phyloP scores from a whole-genome alignment of 2,888 invertebrate genomes.

The Anarsia innoxiella region DNA sequence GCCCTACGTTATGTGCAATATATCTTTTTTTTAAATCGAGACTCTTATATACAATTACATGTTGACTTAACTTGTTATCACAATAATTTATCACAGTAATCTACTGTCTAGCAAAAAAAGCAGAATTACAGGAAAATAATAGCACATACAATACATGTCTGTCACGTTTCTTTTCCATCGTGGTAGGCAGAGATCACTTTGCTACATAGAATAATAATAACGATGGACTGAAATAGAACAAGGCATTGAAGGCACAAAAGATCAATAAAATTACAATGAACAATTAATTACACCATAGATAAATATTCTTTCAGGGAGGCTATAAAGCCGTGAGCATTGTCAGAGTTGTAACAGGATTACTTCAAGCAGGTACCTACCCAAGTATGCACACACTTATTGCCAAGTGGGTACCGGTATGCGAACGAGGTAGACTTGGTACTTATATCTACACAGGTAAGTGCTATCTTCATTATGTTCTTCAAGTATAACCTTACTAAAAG shows the following conservation, averaged over 20 bases:
- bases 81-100: too few relatives aligned
- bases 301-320: constrained; percentile 53
- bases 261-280: neutral
- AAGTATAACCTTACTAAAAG: neutral
- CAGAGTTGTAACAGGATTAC: constrained; percentile 82
- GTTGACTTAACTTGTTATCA: too few relatives aligned
- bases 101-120: too few relatives aligned
- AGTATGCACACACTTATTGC: constrained; percentile 79
- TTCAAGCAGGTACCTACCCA: constrained; percentile 82
- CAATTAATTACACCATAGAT: neutral
- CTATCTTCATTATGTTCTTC: too few relatives aligned
- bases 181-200: too few relatives aligned
- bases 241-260: neutral
- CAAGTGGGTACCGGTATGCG: constrained; percentile 80
- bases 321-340: constrained; percentile 77
- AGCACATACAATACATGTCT: too few relatives aligned
- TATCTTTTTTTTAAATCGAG: too few relatives aligned
- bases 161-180: too few relatives aligned
- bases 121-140: too few relatives aligned
- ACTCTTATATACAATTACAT: too few relatives aligned
- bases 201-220: neutral
- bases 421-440: constrained; percentile 73
- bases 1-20: too few relatives aligned
- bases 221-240: neutral
- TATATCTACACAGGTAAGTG: constrained; percentile 60